These are phyloP conservation scores for Podarcis lilfordi DNA, from an alignment of 2,797 vertebrate genomes.

Conservation along the genomic window DNA sequence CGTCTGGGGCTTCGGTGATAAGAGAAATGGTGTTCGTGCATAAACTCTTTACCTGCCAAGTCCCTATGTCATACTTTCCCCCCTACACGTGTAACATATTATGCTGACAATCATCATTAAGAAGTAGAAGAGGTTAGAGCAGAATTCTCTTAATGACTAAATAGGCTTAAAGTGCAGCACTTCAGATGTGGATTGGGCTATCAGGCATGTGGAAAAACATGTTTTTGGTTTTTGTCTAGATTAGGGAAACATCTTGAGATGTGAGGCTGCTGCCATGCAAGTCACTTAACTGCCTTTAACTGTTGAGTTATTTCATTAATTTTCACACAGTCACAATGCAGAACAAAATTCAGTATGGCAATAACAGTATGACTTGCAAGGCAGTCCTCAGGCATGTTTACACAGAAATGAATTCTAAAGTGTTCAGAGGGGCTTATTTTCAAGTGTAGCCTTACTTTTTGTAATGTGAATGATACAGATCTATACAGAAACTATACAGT, in stretches of 20 bases:
- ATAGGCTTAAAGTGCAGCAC: not conserved
- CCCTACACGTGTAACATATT: not conserved
- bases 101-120: not conserved
- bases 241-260: not conserved
- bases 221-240: not conserved
- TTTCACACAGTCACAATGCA: not conserved
- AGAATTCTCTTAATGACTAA: not conserved
- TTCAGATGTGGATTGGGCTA: not conserved
- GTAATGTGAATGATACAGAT: not conserved
- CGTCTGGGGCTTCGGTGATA: slow-evolving; percentile 35
- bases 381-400: not conserved
- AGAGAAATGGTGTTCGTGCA: slow-evolving; percentile 2
- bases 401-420: not conserved
- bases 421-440: not conserved
- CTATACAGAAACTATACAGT: not conserved
- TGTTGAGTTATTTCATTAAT: not conserved
- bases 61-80: not conserved
- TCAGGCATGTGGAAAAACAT: not conserved
- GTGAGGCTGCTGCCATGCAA: not conserved
- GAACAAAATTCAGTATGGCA: not conserved
- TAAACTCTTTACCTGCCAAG: slow-evolving; percentile 29
- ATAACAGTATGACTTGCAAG: not conserved
- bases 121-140: not conserved
- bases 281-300: not conserved
- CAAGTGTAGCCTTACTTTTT: not conserved